phyloP scores from a whole-genome alignment of 2,797 vertebrate genomes.

The Podargus strigoides region DNA sequence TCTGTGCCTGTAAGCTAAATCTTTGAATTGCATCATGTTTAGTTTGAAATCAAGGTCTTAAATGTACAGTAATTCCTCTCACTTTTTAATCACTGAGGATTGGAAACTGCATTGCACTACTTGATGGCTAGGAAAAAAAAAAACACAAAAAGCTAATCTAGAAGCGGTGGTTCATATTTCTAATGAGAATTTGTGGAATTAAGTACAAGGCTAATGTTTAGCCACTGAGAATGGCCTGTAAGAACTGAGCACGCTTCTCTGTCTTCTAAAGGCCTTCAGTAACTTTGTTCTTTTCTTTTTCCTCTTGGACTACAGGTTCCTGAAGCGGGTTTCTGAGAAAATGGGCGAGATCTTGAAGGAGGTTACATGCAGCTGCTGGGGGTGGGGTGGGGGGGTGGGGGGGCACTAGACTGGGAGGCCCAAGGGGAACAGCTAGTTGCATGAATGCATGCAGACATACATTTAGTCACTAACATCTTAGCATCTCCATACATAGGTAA shows the following conservation, averaged over 20 bases:
- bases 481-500: constrained; percentile 73
- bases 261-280: constrained; percentile 76
- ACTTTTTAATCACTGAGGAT: not conserved
- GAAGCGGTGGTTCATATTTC: not conserved
- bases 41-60: not conserved
- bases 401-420: constrained; percentile 72
- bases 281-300: constrained; percentile 85
- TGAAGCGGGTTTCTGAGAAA: constrained; percentile 98
- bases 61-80: not conserved
- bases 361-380: constrained; percentile 89
- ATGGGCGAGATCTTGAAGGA: constrained; percentile 95
- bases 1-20: not conserved
- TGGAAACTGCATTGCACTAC: not conserved
- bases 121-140: not conserved
- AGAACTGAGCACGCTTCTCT: constrained; percentile 68
- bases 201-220: constrained; percentile 14
- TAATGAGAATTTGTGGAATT: constrained; percentile 11
- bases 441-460: constrained; percentile 90
- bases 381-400: constrained; percentile 13
- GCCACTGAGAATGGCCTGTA: constrained; percentile 55
- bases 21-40: not conserved
- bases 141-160: not conserved
- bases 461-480: constrained; percentile 85
- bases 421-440: constrained; percentile 83
- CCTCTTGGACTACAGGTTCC: constrained; percentile 98